A percentile compares a stretch with the other conserved stretches of the same genome.
phyloP scores from a whole-genome alignment of 2,888 invertebrate species.

The Eristalis tenax region DNA sequence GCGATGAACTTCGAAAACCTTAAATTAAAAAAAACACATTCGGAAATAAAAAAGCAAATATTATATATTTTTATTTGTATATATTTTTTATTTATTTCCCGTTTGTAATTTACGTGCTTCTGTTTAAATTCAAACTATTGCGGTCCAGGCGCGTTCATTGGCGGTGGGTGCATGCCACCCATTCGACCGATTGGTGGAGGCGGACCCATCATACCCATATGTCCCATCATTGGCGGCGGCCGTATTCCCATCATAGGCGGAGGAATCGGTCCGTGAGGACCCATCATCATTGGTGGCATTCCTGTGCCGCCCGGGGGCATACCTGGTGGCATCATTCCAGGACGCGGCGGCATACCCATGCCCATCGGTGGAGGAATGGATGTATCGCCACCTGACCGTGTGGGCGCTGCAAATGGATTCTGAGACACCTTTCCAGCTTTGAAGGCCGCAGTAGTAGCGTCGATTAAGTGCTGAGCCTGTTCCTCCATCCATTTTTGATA shows the following conservation, averaged over 20 bases:
- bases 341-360: conserved; percentile 83
- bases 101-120: not conserved
- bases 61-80: no score
- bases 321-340: conserved; percentile 86
- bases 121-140: conserved; percentile 75
- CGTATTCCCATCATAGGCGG: conserved; percentile 91
- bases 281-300: conserved; percentile 86
- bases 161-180: conserved; percentile 87
- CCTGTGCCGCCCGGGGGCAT: conserved; percentile 83
- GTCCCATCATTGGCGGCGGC: conserved; percentile 89
- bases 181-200: conserved; percentile 88
- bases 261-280: conserved; percentile 88
- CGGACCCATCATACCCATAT: conserved; percentile 89
- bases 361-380: conserved; percentile 90
- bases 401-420: conserved; percentile 90
- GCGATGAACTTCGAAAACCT: no score
- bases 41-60: not conserved
- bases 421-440: conserved; percentile 98
- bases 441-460: conserved; percentile 97
- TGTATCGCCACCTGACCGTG: conserved; percentile 84
- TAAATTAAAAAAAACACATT: no score
- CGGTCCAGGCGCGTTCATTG: conserved; percentile 86
- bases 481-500: conserved; percentile 99
- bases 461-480: conserved; percentile 98
- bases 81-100: not conserved